phyloP scores from a whole-genome alignment of 2,797 vertebrate species.

The Pseudochromis fuscus region DNA sequence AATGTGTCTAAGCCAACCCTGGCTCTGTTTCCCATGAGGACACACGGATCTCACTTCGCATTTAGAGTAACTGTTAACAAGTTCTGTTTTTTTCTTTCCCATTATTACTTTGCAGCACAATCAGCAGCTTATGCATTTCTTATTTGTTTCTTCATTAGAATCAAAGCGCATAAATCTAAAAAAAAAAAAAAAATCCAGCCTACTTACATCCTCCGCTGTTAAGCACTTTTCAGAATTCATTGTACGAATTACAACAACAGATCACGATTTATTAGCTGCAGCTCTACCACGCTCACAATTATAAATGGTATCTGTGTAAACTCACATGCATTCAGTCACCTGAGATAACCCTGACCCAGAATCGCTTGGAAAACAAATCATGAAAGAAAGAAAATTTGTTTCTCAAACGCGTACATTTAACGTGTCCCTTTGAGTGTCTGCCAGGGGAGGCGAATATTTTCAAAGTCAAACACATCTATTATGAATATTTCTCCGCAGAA shows the following conservation, averaged over 20 bases:
- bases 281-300: background rate
- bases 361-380: conserved; percentile 9
- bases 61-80: background rate
- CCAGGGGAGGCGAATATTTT: conserved; percentile 34
- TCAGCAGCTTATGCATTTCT: background rate
- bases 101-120: background rate
- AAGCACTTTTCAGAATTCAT: background rate
- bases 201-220: background rate
- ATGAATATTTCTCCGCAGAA: conserved; percentile 22
- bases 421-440: conserved; percentile 21
- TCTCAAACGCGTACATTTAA: background rate
- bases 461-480: conserved; percentile 48
- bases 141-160: background rate
- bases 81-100: background rate
- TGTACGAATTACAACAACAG: background rate
- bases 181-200: background rate
- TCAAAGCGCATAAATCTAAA: background rate
- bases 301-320: no score
- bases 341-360: conserved; percentile 4
- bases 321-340: background rate
- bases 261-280: background rate
- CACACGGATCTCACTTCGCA: background rate
- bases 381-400: background rate
- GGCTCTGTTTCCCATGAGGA: conserved; percentile 9
- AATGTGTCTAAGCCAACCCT: conserved; percentile 3